phyloP scores from a whole-genome alignment of 2,113 vertebrate genomes.

The Rynchops niger region DNA sequence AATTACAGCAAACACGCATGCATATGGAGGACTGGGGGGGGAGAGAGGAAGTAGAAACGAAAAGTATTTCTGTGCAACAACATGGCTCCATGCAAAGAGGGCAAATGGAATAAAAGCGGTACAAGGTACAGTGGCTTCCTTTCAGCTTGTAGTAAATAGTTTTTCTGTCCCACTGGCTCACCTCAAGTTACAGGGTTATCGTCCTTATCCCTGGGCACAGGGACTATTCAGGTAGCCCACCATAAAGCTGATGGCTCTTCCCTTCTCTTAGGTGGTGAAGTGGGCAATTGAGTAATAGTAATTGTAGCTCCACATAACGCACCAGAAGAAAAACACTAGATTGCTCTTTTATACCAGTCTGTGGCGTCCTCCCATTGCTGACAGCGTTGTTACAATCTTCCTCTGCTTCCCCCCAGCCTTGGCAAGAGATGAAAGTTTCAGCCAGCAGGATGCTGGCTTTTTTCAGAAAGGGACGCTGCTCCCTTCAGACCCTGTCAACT shows the following conservation, averaged over 20 bases:
- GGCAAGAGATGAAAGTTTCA: neutral
- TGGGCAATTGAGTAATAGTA: neutral
- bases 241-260: neutral
- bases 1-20: constrained; percentile 37
- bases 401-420: neutral
- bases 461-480: neutral
- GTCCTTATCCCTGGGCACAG: neutral
- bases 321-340: neutral
- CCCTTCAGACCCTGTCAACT: neutral
- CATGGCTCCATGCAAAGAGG: constrained; percentile 73
- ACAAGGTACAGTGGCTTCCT: neutral
- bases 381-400: neutral
- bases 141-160: neutral
- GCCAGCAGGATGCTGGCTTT: neutral
- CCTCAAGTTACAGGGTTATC: neutral
- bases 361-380: neutral
- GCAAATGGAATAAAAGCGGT: neutral
- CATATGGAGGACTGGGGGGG: neutral
- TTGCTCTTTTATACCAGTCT: neutral
- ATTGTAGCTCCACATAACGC: neutral
- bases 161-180: neutral
- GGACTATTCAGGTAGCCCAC: neutral
- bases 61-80: constrained; percentile 46
- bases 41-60: neutral
- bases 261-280: neutral